Evolutionary conservation across 2,888 invertebrate species (phyloP).

Genomic region (Rotaria macrura): DNA sequence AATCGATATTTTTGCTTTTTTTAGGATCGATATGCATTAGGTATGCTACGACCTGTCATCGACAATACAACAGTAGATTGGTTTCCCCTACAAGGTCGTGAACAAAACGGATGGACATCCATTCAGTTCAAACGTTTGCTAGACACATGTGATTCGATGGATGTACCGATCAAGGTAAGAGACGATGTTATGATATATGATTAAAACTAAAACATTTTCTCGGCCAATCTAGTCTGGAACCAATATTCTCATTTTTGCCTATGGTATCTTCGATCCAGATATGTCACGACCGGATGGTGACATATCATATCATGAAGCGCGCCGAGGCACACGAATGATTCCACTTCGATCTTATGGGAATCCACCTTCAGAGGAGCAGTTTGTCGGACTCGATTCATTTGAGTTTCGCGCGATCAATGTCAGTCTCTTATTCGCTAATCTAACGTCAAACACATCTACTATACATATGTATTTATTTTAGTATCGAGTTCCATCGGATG

Average conservation of each 20-base stretch:
- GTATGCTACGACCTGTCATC: neutral
- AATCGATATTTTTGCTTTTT: slow-evolving; percentile 26
- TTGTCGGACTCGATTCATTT: neutral
- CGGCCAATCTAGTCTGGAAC: neutral
- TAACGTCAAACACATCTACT: no score
- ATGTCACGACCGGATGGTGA: neutral
- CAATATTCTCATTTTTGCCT: slow-evolving; percentile 27
- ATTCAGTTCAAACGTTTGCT: slow-evolving; percentile 33
- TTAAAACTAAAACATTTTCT: no score
- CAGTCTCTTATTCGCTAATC: neutral
- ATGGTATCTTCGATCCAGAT: slow-evolving; percentile 27
- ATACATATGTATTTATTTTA: neutral
- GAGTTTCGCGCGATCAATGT: neutral
- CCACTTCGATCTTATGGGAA: neutral
- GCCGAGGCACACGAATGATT: neutral
- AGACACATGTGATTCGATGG: slow-evolving; percentile 30
- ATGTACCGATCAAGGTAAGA: slow-evolving; percentile 24
- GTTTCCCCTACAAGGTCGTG: slow-evolving; percentile 21
- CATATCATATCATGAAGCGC: neutral
- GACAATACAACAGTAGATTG: slow-evolving; percentile 29
- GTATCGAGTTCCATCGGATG: neutral
- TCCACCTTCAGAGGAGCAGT: neutral
- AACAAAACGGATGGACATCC: slow-evolving; percentile 30
- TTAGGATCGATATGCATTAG: slow-evolving; percentile 29
- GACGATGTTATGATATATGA: no score